Base-by-base conservation (phyloP, 2,888 invertebrate genomes). In the Nomada fabriciana region DNA sequence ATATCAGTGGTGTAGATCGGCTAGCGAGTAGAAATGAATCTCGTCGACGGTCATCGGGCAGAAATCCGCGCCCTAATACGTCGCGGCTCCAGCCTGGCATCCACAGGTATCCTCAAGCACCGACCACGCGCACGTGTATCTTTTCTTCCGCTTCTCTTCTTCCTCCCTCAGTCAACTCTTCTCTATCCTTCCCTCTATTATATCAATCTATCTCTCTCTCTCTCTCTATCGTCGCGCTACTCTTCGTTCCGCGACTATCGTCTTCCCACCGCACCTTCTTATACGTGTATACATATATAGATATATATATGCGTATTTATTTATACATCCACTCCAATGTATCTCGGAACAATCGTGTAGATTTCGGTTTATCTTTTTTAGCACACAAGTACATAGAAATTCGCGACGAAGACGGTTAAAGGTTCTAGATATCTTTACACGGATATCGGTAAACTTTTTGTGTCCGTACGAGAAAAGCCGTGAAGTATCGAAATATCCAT, bases 61-160 rank as follows among this genome's bases (percentile, higher is more conserved):
- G 74, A 74, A 80, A 81, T 81, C 81, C 81, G 78, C 79, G 79
- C 79, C 80, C 79, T 79, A 67, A 72, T 79, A 67, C 79, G 80
- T 80, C 78, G 60, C 63, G 50, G 55, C 57, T 80, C 61, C 67
- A 63, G 74, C 36, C 80, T 79, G 81, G 81, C 81, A 81, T 81
- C 81, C 81, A 81, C 81, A 80, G 80, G 79, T 81, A 79, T 80
- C 80, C 71, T 74, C 80, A 73, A 65, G 73, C 79, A 71, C 79
- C 79, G 68, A 73, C 68, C 79, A 68, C 80, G 78, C 80, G 72
- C 80, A 80, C 80, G 80, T 81, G 80, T 73, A 79, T 72, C 79
- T 72, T 72, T 67, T 79, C 79, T 79, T 80, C 80, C 80, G 79
- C 43, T 71, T 71, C 64, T 61, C 23, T 18, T 77, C 25, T 61